Evolutionary conservation across 2,888 invertebrate species (phyloP).

Genomic region (Diarsia dahlii): DNA sequence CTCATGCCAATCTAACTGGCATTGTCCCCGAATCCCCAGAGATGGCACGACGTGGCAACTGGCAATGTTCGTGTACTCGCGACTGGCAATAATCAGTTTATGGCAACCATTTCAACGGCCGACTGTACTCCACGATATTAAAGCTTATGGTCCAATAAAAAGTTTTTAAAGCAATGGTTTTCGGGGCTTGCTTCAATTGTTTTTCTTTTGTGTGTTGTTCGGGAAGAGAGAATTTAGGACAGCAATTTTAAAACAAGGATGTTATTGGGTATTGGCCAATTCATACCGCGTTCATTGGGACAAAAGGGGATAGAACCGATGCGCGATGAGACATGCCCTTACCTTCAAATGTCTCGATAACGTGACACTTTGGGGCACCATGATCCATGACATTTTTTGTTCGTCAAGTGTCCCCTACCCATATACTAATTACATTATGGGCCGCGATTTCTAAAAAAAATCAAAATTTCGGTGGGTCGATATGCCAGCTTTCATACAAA

Average conservation of each 20-base stretch:
- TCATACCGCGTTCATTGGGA: background rate
- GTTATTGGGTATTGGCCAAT: background rate
- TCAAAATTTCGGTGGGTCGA: no score
- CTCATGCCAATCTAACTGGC: slow-evolving; percentile 37
- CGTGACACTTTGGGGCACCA: no score
- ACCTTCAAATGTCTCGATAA: no score
- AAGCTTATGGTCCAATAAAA: slow-evolving; percentile 59
- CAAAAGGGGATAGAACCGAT: background rate
- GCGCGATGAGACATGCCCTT: no score
- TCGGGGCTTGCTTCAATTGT: slow-evolving; percentile 33
- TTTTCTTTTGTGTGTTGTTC: slow-evolving; percentile 19
- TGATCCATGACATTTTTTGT: no score
- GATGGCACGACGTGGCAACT: slow-evolving; percentile 40
- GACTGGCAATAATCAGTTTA: slow-evolving; percentile 66
- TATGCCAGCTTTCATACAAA: no score
- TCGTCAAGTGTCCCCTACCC: no score
- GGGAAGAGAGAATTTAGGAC: background rate
- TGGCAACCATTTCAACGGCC: slow-evolving; percentile 50
- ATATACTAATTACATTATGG: no score
- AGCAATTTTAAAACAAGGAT: background rate
- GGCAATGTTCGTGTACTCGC: slow-evolving; percentile 43
- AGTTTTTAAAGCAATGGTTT: slow-evolving; percentile 42
- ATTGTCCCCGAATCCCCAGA: slow-evolving; percentile 44
- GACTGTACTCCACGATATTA: slow-evolving; percentile 58
- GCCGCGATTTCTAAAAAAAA: no score